phyloP scores from a whole-genome alignment of 1,140 invertebrate genomes.

The Musca vetustissima region DNA sequence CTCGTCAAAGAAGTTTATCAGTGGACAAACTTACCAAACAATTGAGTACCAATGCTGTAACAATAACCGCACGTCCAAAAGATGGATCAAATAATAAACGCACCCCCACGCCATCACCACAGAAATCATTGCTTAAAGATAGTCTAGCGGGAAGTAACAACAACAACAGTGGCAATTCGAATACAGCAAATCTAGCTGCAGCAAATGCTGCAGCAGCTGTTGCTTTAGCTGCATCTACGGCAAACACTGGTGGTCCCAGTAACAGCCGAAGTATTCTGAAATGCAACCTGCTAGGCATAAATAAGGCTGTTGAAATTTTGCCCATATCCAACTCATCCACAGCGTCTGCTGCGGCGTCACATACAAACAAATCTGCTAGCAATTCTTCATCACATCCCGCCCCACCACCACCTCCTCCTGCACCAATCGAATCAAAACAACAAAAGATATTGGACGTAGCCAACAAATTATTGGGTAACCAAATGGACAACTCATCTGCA shows the following conservation, averaged over 20 bases:
- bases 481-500: slow-evolving; percentile 21
- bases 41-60: slow-evolving; percentile 50
- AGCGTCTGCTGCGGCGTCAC: neutral
- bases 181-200: slow-evolving; percentile 14
- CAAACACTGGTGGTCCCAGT: slow-evolving; percentile 29
- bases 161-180: slow-evolving; percentile 1
- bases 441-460: slow-evolving; percentile 42
- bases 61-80: slow-evolving; percentile 49
- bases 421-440: slow-evolving; percentile 30
- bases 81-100: slow-evolving; percentile 27
- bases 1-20: slow-evolving; percentile 30
- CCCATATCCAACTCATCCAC: slow-evolving; percentile 30
- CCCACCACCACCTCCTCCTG: slow-evolving; percentile 2
- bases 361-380: slow-evolving; percentile 12
- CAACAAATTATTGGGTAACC: slow-evolving; percentile 36
- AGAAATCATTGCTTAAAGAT: slow-evolving; percentile 28
- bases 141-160: neutral
- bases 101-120: slow-evolving; percentile 13
- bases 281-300: slow-evolving; percentile 44
- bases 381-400: neutral
- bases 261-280: slow-evolving; percentile 50
- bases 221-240: neutral
- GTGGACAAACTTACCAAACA: slow-evolving; percentile 51
- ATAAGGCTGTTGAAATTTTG: slow-evolving; percentile 48
- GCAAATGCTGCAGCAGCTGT: neutral